phyloP scores from a whole-genome alignment of 2,113 vertebrate species.

The Alethe diademata region DNA sequence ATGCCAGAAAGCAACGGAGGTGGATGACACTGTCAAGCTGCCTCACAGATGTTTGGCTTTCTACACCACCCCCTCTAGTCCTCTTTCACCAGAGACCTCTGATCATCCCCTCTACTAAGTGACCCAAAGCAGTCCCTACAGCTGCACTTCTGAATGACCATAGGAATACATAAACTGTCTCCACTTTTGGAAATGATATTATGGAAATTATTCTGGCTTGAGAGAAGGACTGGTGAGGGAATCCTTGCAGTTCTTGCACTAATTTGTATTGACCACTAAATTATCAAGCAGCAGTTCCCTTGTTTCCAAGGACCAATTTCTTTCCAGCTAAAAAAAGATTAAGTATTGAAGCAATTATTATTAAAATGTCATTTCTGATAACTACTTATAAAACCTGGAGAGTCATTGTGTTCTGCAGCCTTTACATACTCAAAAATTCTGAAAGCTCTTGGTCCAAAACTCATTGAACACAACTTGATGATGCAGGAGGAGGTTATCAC shows the following conservation, averaged over 20 bases:
- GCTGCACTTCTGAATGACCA: slow-evolving; percentile 29
- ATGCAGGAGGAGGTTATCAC: background rate
- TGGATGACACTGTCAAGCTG: background rate
- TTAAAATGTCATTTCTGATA: background rate
- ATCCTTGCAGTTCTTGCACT: background rate
- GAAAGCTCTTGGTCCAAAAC: background rate
- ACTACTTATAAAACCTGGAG: background rate
- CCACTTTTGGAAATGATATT: background rate
- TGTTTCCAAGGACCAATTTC: background rate
- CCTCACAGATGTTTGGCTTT: slow-evolving; percentile 59
- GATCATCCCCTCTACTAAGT: background rate
- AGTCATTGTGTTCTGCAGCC: background rate
- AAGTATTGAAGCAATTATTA: background rate
- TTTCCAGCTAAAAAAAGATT: background rate
- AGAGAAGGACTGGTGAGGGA: background rate
- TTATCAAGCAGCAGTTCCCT: background rate
- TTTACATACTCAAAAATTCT: background rate
- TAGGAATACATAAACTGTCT: background rate
- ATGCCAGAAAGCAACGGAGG: slow-evolving; percentile 12
- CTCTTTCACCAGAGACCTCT: background rate
- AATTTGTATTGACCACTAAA: background rate
- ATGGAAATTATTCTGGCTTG: background rate
- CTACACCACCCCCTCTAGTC: background rate
- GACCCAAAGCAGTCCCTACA: slow-evolving; percentile 32
- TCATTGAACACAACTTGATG: background rate